Evolutionary conservation across 1,140 invertebrate genomes (phyloP).

Genomic region (Heliconius eleuchia): DNA sequence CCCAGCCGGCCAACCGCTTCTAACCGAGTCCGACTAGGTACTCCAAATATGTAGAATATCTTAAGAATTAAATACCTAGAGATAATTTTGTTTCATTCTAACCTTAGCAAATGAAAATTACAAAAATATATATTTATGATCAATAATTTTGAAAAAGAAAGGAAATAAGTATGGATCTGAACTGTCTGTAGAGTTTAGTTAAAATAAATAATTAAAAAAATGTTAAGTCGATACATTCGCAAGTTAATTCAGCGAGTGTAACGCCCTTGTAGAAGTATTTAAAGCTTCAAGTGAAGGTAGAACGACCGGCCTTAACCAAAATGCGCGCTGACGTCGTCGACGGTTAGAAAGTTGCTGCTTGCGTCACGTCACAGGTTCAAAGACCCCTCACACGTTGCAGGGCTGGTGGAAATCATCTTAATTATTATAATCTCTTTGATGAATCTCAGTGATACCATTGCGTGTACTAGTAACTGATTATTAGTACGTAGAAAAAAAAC

Average conservation of each 20-base stretch:
- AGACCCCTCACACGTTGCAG: constrained; percentile 37
- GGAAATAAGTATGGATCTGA: no score
- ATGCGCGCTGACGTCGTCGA: constrained; percentile 43
- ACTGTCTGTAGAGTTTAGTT: no score
- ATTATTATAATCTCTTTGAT: not conserved
- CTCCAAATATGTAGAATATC: no score
- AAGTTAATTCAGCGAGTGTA: constrained; percentile 17
- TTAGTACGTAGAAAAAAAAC: not conserved
- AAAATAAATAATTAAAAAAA: not conserved
- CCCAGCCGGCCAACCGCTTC: not conserved
- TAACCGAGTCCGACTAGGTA: not conserved
- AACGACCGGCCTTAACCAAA: constrained; percentile 45
- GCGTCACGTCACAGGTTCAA: constrained; percentile 45
- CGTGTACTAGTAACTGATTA: not conserved
- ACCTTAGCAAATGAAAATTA: no score
- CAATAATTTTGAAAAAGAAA: no score
- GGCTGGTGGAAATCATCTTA: constrained; percentile 22
- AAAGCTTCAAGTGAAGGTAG: constrained; percentile 45
- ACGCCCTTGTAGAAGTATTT: constrained; percentile 36
- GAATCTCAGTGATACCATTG: not conserved
- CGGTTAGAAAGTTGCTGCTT: constrained; percentile 49
- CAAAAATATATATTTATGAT: no score
- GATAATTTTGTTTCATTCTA: no score
- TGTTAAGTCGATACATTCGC: not conserved
- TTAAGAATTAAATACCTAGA: no score